These are phyloP conservation scores for Chrysolina americana DNA, from an alignment of 2,888 invertebrate genomes.

Conservation along the genomic window DNA sequence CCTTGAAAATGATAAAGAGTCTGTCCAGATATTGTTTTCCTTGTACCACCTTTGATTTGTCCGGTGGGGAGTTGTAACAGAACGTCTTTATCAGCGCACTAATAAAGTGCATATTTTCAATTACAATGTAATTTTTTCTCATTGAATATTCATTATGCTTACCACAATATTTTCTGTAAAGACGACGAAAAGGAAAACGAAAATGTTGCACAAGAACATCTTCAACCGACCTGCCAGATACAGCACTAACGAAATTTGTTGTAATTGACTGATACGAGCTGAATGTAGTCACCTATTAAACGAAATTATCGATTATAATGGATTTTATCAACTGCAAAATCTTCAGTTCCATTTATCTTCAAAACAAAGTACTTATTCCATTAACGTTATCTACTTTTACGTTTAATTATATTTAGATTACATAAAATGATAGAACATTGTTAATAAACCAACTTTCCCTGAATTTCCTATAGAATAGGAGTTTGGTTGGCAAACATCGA, in stretches of 20 bases:
- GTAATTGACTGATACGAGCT: background rate
- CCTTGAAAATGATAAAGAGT: slow-evolving; percentile 52
- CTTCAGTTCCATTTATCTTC: background rate
- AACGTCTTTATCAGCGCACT: slow-evolving; percentile 36
- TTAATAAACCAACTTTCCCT: too few relatives aligned
- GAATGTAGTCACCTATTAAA: background rate
- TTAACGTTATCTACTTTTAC: background rate
- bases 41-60: slow-evolving; percentile 45
- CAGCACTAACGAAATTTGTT: background rate
- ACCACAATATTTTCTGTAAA: background rate
- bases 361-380: background rate
- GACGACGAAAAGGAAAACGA: background rate
- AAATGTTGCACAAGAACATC: background rate
- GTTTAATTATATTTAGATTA: too few relatives aligned
- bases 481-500: too few relatives aligned
- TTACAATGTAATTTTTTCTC: background rate
- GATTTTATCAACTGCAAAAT: background rate
- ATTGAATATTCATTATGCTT: background rate
- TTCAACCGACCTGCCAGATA: background rate
- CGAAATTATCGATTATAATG: background rate
- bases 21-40: slow-evolving; percentile 42
- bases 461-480: too few relatives aligned
- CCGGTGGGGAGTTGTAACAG: slow-evolving; percentile 47
- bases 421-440: too few relatives aligned
- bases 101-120: background rate